phyloP scores from a whole-genome alignment of 1,140 invertebrate genomes.

The Platyscapa corneri region DNA sequence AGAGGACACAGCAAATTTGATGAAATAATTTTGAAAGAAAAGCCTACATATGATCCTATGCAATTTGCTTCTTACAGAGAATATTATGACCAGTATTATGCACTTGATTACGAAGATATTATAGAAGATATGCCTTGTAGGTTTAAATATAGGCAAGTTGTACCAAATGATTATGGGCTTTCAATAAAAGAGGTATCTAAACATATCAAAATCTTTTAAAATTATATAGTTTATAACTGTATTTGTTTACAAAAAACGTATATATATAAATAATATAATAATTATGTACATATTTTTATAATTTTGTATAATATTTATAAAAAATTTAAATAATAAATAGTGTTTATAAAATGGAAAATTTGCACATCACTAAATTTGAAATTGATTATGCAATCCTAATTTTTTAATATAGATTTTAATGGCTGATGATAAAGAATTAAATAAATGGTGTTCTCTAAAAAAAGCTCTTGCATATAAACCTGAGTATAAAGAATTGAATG shows the following conservation, averaged over 20 bases:
- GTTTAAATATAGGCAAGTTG: conserved; percentile 94
- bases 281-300: too few relatives aligned
- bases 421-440: conserved; percentile 94
- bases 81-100: conserved; percentile 96
- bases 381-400: background rate
- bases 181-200: conserved; percentile 90
- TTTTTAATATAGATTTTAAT: conserved; percentile 82
- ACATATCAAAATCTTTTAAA: too few relatives aligned
- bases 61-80: conserved; percentile 84
- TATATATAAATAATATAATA: too few relatives aligned
- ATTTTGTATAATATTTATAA: too few relatives aligned
- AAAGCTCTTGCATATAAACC: conserved; percentile 88
- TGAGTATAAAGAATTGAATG: conserved; percentile 86
- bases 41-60: conserved; percentile 88
- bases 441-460: conserved; percentile 95
- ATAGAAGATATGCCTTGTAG: conserved; percentile 92
- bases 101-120: conserved; percentile 95
- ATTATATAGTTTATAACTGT: too few relatives aligned
- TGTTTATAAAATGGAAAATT: too few relatives aligned
- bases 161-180: conserved; percentile 94
- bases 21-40: conserved; percentile 81
- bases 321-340: too few relatives aligned
- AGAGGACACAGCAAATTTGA: conserved; percentile 82
- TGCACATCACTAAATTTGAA: background rate
- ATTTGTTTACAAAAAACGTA: too few relatives aligned